These are phyloP conservation scores for Periplaneta americana DNA, from an alignment of 1,140 invertebrate genomes.

Conservation along the genomic window DNA sequence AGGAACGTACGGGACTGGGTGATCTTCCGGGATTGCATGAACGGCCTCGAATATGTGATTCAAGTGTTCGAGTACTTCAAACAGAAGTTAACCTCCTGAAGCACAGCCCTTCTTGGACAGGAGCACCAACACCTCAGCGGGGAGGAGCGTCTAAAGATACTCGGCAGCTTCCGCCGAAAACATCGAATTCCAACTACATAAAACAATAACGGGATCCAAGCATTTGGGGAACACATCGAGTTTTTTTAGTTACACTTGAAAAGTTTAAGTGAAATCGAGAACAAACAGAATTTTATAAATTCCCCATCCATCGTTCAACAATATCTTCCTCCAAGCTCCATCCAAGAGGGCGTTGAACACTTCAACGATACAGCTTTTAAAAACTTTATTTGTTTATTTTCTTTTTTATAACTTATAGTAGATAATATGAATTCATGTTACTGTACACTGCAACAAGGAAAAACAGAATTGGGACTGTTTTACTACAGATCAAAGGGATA, in stretches of 20 bases:
- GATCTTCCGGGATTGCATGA: constrained; percentile 61
- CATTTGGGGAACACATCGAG: background rate
- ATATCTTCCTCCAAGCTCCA: background rate
- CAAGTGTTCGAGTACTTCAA: constrained; percentile 33
- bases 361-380: background rate
- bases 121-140: background rate
- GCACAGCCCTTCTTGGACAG: background rate
- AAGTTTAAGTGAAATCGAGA: background rate
- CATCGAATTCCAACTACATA: background rate
- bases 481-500: background rate
- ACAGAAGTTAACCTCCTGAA: background rate
- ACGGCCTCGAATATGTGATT: constrained; percentile 51
- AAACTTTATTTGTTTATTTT: background rate
- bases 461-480: background rate
- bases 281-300: background rate
- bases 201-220: background rate
- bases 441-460: no score
- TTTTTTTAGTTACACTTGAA: background rate
- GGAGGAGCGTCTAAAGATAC: background rate
- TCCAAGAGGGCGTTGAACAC: background rate
- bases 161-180: background rate
- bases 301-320: background rate
- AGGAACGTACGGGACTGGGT: constrained; percentile 55
- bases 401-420: background rate
- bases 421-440: background rate